Evolutionary conservation across 1,140 invertebrate species (phyloP).

Genomic region (Nautilus pompilius): DNA sequence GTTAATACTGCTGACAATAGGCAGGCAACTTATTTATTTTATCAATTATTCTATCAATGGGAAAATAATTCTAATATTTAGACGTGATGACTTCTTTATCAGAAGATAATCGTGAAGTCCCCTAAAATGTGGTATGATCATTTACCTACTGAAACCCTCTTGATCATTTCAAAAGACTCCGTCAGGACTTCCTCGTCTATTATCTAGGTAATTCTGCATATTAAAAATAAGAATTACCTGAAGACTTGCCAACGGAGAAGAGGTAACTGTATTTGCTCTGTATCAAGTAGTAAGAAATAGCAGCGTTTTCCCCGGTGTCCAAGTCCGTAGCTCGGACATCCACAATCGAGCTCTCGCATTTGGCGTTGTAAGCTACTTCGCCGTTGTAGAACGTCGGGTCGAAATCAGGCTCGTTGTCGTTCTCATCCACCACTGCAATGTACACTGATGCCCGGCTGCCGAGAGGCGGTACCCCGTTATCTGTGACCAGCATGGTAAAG

Average conservation of each 20-base stretch:
- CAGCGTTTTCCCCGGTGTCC: slow-evolving; percentile 69
- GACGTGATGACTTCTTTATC: background rate
- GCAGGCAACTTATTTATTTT: too few relatives aligned
- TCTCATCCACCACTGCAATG: slow-evolving; percentile 78
- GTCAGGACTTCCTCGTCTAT: background rate
- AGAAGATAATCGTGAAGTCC: background rate
- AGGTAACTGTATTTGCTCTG: slow-evolving; percentile 26
- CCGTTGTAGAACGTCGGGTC: slow-evolving; percentile 53
- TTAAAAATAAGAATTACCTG: background rate
- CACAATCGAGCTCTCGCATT: slow-evolving; percentile 29
- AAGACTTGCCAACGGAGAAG: slow-evolving; percentile 23
- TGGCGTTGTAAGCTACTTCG: slow-evolving; percentile 20
- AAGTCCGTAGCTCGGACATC: slow-evolving; percentile 26
- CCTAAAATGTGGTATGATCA: background rate
- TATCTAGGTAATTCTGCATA: background rate
- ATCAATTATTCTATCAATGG: too few relatives aligned
- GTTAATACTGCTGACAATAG: too few relatives aligned
- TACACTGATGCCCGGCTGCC: slow-evolving; percentile 81
- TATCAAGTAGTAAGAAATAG: slow-evolving; percentile 71
- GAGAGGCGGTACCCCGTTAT: slow-evolving; percentile 83
- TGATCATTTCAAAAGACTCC: background rate
- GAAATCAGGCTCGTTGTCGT: slow-evolving; percentile 55
- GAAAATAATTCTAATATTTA: background rate
- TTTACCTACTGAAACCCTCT: background rate
- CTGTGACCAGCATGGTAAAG: slow-evolving; percentile 82